Percentiles rank a stretch among this genome's conserved stretches.
phyloP scores from a whole-genome alignment of 2,797 vertebrate genomes.

The Oreonectes daqikongensis region DNA sequence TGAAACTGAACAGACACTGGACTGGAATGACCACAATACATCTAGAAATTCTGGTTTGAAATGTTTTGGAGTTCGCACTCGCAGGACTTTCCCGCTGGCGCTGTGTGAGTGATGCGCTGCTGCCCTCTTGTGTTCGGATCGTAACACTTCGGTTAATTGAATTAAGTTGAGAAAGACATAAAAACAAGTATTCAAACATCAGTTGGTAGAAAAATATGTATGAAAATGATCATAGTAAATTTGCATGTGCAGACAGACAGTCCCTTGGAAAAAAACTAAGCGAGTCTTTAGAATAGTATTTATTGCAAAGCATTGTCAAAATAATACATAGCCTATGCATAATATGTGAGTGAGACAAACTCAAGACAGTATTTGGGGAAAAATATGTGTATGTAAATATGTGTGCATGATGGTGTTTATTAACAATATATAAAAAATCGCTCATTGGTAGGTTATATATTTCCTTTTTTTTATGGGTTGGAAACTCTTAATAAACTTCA shows the following conservation, averaged over 20 bases:
- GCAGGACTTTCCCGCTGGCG: neutral
- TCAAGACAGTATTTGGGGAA: neutral
- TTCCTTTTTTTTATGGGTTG: neutral
- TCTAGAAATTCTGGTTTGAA: too few relatives aligned
- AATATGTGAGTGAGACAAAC: neutral
- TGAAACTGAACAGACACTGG: too few relatives aligned
- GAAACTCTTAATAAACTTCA: slow-evolving; percentile 2
- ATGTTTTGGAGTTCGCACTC: too few relatives aligned
- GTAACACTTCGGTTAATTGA: neutral
- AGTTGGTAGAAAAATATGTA: too few relatives aligned
- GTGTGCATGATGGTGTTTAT: neutral
- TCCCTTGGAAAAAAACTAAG: neutral
- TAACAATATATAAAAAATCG: neutral
- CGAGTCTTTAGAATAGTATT: neutral
- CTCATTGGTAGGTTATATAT: neutral
- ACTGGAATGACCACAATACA: too few relatives aligned
- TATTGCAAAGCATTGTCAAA: slow-evolving; percentile 7
- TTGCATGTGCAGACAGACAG: neutral
- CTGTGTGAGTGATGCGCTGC: slow-evolving; percentile 18
- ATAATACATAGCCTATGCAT: neutral
- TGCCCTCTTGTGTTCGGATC: slow-evolving; percentile 48
- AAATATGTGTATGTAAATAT: neutral
- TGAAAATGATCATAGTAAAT: too few relatives aligned
- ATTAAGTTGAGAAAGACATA: neutral
- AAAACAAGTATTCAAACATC: too few relatives aligned